Conservation (phyloP, 2,888 invertebrate species). For the Emmelina monodactyla region DNA sequence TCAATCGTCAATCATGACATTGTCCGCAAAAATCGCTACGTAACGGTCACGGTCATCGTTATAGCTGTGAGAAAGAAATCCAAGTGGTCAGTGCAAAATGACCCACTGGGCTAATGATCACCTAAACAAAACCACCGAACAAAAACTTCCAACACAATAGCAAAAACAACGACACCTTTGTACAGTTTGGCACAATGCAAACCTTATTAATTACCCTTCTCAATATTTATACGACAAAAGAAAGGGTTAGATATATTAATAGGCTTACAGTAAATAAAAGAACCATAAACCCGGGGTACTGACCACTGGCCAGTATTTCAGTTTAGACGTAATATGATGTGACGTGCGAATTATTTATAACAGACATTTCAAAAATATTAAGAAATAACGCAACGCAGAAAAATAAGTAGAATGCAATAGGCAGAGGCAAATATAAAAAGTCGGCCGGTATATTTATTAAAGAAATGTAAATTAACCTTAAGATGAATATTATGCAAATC, state of each 20-base stretch:
- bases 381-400: no score
- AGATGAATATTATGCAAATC: no score
- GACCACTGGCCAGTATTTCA: slow-evolving; percentile 50
- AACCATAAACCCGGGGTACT: slow-evolving; percentile 34
- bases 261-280: slow-evolving; percentile 59
- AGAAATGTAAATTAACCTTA: no score
- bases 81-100: slow-evolving; percentile 49
- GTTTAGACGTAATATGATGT: slow-evolving; percentile 35
- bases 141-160: slow-evolving; percentile 39
- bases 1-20: background rate
- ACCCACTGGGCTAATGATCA: slow-evolving; percentile 58
- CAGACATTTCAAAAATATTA: no score
- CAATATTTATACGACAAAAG: slow-evolving; percentile 38
- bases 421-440: no score
- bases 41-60: slow-evolving; percentile 32
- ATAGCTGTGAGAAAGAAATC: slow-evolving; percentile 43
- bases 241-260: slow-evolving; percentile 64
- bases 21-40: background rate
- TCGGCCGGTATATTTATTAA: no score
- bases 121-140: slow-evolving; percentile 39
- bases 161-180: slow-evolving; percentile 43
- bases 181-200: slow-evolving; percentile 49
- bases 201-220: slow-evolving; percentile 60
- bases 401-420: no score
- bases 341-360: no score